phyloP scores from a whole-genome alignment of 2,888 invertebrate genomes.

The Deladenus siricidicola region DNA sequence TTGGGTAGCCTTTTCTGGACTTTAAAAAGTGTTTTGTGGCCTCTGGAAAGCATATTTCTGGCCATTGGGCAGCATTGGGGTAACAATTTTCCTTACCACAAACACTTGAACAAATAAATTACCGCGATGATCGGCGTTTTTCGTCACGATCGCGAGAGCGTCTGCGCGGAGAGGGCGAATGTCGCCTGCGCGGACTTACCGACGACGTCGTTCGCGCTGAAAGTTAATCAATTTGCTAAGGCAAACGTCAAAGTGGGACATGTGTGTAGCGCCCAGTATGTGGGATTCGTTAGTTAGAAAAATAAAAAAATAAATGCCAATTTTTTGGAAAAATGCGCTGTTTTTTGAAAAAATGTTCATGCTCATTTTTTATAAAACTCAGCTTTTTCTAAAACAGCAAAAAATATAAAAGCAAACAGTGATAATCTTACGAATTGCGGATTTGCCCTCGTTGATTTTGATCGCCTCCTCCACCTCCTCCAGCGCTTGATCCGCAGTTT shows the following conservation, averaged over 20 bases:
- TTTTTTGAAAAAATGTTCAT: too few relatives aligned
- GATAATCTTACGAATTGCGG: not conserved
- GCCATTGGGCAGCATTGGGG: not conserved
- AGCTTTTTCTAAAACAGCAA: not conserved
- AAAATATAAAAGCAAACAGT: not conserved
- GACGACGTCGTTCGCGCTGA: not conserved
- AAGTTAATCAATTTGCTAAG: too few relatives aligned
- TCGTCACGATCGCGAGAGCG: constrained; percentile 19
- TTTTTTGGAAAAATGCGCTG: too few relatives aligned
- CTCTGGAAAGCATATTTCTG: not conserved
- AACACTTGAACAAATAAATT: not conserved
- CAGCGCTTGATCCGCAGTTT: constrained; percentile 88
- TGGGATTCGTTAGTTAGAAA: too few relatives aligned
- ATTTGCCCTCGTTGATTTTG: constrained; percentile 17
- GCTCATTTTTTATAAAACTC: too few relatives aligned
- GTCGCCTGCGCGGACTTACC: constrained; percentile 18
- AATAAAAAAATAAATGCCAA: too few relatives aligned
- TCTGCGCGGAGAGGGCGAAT: constrained; percentile 28
- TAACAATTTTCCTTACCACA: too few relatives aligned
- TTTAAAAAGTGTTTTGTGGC: too few relatives aligned
- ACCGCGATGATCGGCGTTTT: not conserved
- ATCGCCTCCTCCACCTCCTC: constrained; percentile 93
- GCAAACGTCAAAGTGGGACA: too few relatives aligned
- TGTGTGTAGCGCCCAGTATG: too few relatives aligned
- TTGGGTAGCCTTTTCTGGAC: too few relatives aligned